A percentile compares a stretch with the other conserved stretches of the same genome.
Evolutionary conservation across 2,888 invertebrate species (phyloP).

Genomic region (Liposcelis brunnea): DNA sequence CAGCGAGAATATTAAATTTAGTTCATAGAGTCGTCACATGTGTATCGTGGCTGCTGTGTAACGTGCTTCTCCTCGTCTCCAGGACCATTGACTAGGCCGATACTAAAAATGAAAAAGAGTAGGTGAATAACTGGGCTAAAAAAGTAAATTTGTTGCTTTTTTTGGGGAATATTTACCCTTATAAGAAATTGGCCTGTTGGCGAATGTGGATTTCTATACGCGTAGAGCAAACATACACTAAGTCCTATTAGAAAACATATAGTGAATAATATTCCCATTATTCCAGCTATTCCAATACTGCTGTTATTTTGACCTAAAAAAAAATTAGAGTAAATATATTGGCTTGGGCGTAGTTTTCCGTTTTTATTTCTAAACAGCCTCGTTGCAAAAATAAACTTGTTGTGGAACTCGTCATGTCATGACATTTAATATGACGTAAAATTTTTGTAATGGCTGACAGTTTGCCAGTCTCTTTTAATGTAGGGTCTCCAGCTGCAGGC

Average conservation of each 20-base stretch:
- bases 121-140: background rate
- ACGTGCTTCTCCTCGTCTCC: slow-evolving; percentile 79
- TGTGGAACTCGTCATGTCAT: too few species aligned
- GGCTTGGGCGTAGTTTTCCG: too few species aligned
- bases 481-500: too few species aligned
- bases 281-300: slow-evolving; percentile 33
- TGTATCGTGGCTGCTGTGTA: slow-evolving; percentile 91
- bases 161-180: slow-evolving; percentile 48
- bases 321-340: background rate
- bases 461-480: too few species aligned
- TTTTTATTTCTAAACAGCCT: too few species aligned
- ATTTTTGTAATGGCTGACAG: too few species aligned
- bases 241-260: slow-evolving; percentile 46
- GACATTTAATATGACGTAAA: background rate
- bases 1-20: too few species aligned
- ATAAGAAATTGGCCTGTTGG: slow-evolving; percentile 91
- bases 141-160: too few species aligned
- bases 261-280: slow-evolving; percentile 51
- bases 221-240: slow-evolving; percentile 77
- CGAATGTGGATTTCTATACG: slow-evolving; percentile 91
- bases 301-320: slow-evolving; percentile 14
- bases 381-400: too few species aligned
- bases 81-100: slow-evolving; percentile 83
- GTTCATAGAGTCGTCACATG: slow-evolving; percentile 43
- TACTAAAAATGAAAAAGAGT: slow-evolving; percentile 43